Evolutionary conservation across 2,888 invertebrate species (phyloP).

Genomic region (Temnothorax ravouxi): DNA sequence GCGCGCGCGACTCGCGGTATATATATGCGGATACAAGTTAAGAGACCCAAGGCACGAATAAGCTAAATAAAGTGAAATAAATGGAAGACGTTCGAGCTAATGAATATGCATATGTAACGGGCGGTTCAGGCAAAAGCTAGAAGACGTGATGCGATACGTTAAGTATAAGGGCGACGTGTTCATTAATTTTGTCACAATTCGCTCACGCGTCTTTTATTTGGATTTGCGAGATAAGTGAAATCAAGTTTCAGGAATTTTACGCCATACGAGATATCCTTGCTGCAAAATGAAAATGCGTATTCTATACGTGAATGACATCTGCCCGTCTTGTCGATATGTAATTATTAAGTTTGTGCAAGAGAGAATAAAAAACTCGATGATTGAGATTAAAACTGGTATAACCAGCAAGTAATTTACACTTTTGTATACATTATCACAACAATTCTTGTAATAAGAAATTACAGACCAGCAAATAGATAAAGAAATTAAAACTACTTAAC

Average conservation of each 20-base stretch:
- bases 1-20: neutral
- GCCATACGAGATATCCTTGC: neutral
- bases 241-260: neutral
- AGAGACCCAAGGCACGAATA: neutral
- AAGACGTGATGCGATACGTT: constrained; percentile 7
- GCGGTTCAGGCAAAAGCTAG: neutral
- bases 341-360: neutral
- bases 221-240: constrained; percentile 1
- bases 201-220: neutral
- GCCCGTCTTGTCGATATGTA: neutral
- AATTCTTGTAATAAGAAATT: constrained; percentile 5
- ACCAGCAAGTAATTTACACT: neutral
- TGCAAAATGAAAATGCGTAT: neutral
- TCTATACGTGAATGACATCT: neutral
- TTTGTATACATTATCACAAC: neutral
- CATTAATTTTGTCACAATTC: constrained; percentile 39
- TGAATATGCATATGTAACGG: constrained; percentile 36
- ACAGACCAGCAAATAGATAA: neutral
- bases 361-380: neutral
- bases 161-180: neutral
- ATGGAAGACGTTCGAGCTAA: constrained; percentile 7
- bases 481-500: neutral
- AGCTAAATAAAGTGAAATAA: neutral
- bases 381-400: neutral
- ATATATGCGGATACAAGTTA: neutral